Conservation (phyloP, 2,113 vertebrate species). For the Equus przewalskii region DNA sequence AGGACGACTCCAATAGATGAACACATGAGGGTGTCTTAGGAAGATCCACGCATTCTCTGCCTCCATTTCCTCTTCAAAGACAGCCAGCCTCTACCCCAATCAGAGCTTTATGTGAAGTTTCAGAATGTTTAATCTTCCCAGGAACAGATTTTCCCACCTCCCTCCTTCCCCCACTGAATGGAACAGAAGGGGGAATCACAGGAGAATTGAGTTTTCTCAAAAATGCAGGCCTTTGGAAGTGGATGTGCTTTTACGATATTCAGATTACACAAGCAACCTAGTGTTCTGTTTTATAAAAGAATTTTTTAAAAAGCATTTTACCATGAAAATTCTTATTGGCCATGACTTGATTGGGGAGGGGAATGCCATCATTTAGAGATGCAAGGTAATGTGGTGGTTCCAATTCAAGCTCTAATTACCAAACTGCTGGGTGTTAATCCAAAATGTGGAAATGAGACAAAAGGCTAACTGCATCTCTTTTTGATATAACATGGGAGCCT, state of each 20-base stretch:
- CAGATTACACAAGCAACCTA: neutral
- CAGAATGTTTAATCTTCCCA: neutral
- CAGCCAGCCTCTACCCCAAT: neutral
- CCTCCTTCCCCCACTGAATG: neutral
- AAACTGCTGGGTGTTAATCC: neutral
- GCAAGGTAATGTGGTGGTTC: neutral
- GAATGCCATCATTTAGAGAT: neutral
- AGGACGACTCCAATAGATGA: neutral
- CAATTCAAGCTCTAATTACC: neutral
- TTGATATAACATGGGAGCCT: neutral
- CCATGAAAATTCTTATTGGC: neutral
- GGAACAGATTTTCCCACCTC: neutral
- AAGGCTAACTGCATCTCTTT: neutral
- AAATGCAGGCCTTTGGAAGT: neutral
- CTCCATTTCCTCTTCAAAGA: neutral
- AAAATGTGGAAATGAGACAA: neutral
- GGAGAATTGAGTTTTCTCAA: conserved; percentile 33
- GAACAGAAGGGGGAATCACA: neutral
- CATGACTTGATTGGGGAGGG: neutral
- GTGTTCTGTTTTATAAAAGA: neutral
- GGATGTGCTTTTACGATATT: neutral
- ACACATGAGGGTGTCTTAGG: neutral
- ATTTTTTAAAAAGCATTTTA: too few species aligned
- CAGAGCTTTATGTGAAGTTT: neutral
- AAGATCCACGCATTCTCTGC: neutral